Evolutionary conservation across 2,113 vertebrate species (phyloP).

Genomic region (Pao palembangensis): DNA sequence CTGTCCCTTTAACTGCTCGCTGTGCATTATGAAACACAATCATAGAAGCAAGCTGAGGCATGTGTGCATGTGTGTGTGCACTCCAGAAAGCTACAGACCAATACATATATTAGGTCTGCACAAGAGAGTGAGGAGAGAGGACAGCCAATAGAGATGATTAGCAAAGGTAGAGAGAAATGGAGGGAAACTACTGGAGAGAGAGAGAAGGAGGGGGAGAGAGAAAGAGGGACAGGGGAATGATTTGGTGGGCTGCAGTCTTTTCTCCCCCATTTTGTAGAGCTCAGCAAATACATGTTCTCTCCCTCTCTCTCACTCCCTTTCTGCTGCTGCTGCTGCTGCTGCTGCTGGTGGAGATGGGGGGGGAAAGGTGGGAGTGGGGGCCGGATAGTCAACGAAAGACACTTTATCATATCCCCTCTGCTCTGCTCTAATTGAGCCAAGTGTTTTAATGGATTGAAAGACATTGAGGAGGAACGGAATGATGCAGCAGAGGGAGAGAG

Average conservation of each 20-base stretch:
- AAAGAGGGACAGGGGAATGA: constrained; percentile 58
- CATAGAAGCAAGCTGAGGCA: not conserved
- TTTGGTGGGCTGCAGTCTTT: constrained; percentile 78
- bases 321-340: constrained; percentile 9
- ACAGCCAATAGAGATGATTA: constrained; percentile 20
- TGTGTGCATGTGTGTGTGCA: not conserved
- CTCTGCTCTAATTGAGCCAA: constrained; percentile 66
- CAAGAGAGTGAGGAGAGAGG: constrained; percentile 15
- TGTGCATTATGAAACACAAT: not conserved
- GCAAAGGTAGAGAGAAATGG: constrained; percentile 36
- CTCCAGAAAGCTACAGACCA: constrained; percentile 47
- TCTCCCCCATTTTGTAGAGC: constrained; percentile 73
- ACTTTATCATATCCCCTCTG: constrained; percentile 61
- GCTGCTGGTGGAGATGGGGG: constrained; percentile 18
- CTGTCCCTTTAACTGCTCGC: too few relatives aligned
- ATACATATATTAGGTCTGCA: constrained; percentile 55
- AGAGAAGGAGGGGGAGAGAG: constrained; percentile 21
- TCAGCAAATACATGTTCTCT: constrained; percentile 72
- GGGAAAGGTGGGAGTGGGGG: constrained; percentile 14
- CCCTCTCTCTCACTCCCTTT: constrained; percentile 26
- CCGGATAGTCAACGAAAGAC: constrained; percentile 45
- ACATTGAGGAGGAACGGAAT: constrained; percentile 46
- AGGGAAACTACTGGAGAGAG: constrained; percentile 16
- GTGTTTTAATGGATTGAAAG: constrained; percentile 74
- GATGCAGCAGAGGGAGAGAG: constrained; percentile 31